A percentile compares a stretch with the other conserved stretches of the same genome.
Evolutionary conservation across 2,888 invertebrate genomes (phyloP).

Genomic region (Altica lythri): DNA sequence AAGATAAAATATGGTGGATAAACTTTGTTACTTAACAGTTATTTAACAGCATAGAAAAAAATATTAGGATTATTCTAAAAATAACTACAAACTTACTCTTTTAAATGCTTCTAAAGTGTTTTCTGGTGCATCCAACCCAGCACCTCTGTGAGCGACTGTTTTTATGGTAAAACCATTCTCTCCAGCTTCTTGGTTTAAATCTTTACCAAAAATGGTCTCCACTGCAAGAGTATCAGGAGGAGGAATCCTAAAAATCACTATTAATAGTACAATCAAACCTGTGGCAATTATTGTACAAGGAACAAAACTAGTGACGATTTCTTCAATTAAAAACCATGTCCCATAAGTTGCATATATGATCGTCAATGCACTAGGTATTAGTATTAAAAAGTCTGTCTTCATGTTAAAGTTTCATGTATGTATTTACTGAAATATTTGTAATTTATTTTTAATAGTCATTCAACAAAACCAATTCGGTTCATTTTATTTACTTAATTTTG

Average conservation of each 20-base stretch:
- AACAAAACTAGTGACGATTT: conserved; percentile 47
- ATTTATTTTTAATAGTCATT: too few species aligned
- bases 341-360: conserved; percentile 46
- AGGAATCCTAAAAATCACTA: conserved; percentile 62
- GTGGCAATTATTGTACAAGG: conserved; percentile 50
- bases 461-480: too few species aligned
- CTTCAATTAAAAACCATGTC: conserved; percentile 45
- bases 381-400: conserved; percentile 36
- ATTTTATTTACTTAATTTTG: too few species aligned
- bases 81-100: conserved; percentile 64
- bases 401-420: conserved; percentile 26
- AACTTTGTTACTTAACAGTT: too few species aligned
- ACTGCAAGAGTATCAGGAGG: conserved; percentile 56
- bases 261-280: conserved; percentile 40
- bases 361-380: conserved; percentile 41
- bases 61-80: too few species aligned
- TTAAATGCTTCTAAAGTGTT: conserved; percentile 76
- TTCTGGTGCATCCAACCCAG: conserved; percentile 78
- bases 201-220: conserved; percentile 59
- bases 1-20: too few species aligned
- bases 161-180: conserved; percentile 61
- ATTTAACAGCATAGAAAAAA: too few species aligned
- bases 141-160: conserved; percentile 77
- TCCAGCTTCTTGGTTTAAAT: conserved; percentile 59
- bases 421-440: conserved; percentile 9